Percentiles rank a stretch among this genome's conserved stretches.
These are phyloP conservation scores for Dioctria linearis DNA, from an alignment of 2,888 invertebrate genomes.

Conservation along the genomic window DNA sequence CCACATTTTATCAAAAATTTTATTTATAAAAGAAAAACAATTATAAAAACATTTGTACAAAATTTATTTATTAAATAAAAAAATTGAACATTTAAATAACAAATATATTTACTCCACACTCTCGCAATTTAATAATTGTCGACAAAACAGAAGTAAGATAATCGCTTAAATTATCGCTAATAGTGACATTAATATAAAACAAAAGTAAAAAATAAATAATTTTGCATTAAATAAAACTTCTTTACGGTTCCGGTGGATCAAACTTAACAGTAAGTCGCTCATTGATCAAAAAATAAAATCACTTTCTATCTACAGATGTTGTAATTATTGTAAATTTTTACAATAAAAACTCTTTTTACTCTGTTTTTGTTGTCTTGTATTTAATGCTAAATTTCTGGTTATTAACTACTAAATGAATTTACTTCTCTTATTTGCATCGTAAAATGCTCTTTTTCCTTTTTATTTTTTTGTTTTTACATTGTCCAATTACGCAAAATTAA, in stretches of 20 bases:
- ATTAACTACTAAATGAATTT: slow-evolving; percentile 48
- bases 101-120: slow-evolving; percentile 1
- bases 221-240: slow-evolving; percentile 5
- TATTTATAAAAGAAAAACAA: slow-evolving; percentile 26
- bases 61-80: slow-evolving; percentile 48
- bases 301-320: slow-evolving; percentile 45
- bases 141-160: neutral
- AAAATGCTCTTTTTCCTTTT: neutral
- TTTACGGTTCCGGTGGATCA: neutral
- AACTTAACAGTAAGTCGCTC: slow-evolving; percentile 35
- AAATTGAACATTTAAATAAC: slow-evolving; percentile 40
- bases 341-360: slow-evolving; percentile 35
- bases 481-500: slow-evolving; percentile 36
- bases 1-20: too few species aligned
- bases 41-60: slow-evolving; percentile 51
- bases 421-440: slow-evolving; percentile 14
- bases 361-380: neutral
- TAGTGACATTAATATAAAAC: slow-evolving; percentile 15
- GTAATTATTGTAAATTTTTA: slow-evolving; percentile 30
- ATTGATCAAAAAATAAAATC: slow-evolving; percentile 38
- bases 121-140: neutral
- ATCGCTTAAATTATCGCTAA: slow-evolving; percentile 8
- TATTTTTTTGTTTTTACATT: slow-evolving; percentile 29
- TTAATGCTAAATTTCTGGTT: slow-evolving; percentile 33
- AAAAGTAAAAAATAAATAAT: slow-evolving; percentile 13